Percentiles rank a stretch among this genome's conserved stretches.
Conservation (phyloP, 1,140 invertebrate genomes). For the Drosophila navojoa region DNA sequence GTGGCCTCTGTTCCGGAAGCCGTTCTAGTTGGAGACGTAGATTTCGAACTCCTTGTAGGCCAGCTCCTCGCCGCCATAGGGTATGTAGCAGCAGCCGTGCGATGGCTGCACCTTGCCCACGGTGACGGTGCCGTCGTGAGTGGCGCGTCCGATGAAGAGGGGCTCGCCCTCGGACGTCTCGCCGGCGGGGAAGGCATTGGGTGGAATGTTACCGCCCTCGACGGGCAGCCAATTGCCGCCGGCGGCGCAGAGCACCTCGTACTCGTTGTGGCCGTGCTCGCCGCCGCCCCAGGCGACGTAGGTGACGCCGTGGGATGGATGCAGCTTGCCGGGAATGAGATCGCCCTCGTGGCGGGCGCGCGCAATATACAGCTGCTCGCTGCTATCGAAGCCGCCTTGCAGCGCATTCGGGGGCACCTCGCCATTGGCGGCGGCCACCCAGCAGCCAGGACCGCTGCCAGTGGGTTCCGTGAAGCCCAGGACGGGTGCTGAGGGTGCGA, state of each 20-base stretch:
- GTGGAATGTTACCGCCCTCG: slow-evolving; percentile 87
- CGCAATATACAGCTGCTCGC: slow-evolving; percentile 89
- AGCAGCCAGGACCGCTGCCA: slow-evolving; percentile 84
- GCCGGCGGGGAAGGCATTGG: slow-evolving; percentile 89
- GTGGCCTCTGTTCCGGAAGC: too few species aligned
- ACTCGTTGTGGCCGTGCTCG: slow-evolving; percentile 90
- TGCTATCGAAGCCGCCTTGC: slow-evolving; percentile 89
- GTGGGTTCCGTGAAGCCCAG: slow-evolving; percentile 66
- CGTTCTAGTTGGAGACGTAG: slow-evolving; percentile 84
- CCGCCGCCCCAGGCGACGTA: slow-evolving; percentile 92
- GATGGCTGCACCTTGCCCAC: slow-evolving; percentile 90
- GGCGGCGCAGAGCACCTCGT: slow-evolving; percentile 89
- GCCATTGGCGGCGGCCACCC: slow-evolving; percentile 88
- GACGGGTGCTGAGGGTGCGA: slow-evolving; percentile 56
- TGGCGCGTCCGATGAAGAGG: slow-evolving; percentile 88
- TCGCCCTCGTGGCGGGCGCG: slow-evolving; percentile 90
- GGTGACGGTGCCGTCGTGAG: slow-evolving; percentile 88
- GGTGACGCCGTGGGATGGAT: slow-evolving; percentile 88
- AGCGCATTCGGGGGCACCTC: slow-evolving; percentile 89
- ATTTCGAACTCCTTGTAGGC: slow-evolving; percentile 91
- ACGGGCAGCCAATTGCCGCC: slow-evolving; percentile 87
- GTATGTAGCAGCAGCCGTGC: slow-evolving; percentile 89
- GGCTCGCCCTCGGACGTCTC: slow-evolving; percentile 90
- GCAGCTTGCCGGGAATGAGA: slow-evolving; percentile 90
- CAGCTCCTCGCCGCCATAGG: slow-evolving; percentile 89